A percentile compares a stretch with the other conserved stretches of the same genome.
These are phyloP conservation scores for Platyrinchus mystaceus DNA, from an alignment of 2,797 vertebrate genomes.

Conservation along the genomic window DNA sequence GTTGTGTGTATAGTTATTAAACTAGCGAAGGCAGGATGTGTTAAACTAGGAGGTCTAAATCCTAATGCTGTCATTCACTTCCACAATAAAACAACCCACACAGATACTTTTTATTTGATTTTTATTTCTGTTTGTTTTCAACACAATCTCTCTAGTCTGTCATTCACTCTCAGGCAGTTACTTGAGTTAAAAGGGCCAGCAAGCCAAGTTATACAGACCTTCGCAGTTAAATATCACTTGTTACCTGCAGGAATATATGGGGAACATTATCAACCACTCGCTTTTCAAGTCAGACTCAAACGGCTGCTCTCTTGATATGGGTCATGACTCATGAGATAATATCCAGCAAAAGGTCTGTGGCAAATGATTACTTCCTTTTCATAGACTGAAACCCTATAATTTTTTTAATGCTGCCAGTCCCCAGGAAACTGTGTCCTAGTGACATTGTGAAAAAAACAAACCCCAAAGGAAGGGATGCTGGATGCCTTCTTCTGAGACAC, in stretches of 20 bases:
- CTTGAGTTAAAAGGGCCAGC: slow-evolving; percentile 61
- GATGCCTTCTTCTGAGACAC: not conserved
- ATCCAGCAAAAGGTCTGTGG: slow-evolving; percentile 55
- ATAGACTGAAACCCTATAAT: slow-evolving; percentile 22
- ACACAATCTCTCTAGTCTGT: slow-evolving; percentile 55
- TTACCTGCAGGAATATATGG: slow-evolving; percentile 66
- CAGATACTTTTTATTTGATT: slow-evolving; percentile 48
- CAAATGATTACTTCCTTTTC: slow-evolving; percentile 50
- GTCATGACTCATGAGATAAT: slow-evolving; percentile 64
- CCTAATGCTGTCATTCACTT: slow-evolving; percentile 60
- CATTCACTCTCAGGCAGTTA: slow-evolving; percentile 39
- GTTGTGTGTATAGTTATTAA: slow-evolving; percentile 48
- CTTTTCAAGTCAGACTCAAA: slow-evolving; percentile 52
- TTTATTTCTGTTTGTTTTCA: slow-evolving; percentile 58
- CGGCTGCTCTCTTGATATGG: slow-evolving; percentile 29
- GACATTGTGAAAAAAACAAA: not conserved
- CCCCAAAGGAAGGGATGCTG: not conserved
- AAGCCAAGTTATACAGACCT: slow-evolving; percentile 6
- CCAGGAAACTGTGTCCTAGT: not conserved
- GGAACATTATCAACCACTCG: slow-evolving; percentile 33
- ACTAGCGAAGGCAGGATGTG: slow-evolving; percentile 47
- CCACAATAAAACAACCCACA: slow-evolving; percentile 55
- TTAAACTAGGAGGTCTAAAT: slow-evolving; percentile 43
- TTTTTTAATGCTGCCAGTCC: slow-evolving; percentile 38
- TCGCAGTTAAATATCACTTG: slow-evolving; percentile 60